Evolutionary conservation across 2,113 vertebrate species (phyloP), one percentile per base, ranked within the genome.

Genomic region (Pseudopipra pipra): DNA sequence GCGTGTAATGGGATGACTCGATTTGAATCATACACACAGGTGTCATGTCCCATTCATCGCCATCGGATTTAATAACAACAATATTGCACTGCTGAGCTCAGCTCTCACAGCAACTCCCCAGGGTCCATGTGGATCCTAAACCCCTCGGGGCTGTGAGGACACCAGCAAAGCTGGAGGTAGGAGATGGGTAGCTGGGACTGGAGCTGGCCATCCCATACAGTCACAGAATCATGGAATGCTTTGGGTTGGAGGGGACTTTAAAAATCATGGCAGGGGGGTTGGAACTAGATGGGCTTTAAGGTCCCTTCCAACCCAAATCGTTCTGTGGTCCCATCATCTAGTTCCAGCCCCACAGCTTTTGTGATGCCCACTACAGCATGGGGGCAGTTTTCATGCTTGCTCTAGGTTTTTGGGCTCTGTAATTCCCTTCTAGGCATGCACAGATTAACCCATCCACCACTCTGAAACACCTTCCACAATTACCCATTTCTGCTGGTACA

Each of bases 11-110:
- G 28, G 74, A 95, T 54, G 87, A 89, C 87, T 93, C 62, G 52
- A 67, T 72, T 17, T 95, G 52, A 96, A 87, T 63, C 77, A 61
- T 66, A 93, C 27, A 78, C 41, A 11, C 55, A 75, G 76, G 85
- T 95, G 85, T 96, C 94, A 85, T 6, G 62, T 89, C 94, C 84
- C 89, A 55, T 91, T 91, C 94, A 85, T 91, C 78, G 82, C 88
- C 83, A 75, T 19, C 6, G 8, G 85, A 66, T 88, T 87, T 96
- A 93, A 95, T 92, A 88, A 65, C 74, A 80, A 87, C 56, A 90
- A 46, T 14, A 20, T 8, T 2, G 44, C 89, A 11, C 28, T 0
- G 25, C 81, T 3, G n/a, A 89, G 91, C 87, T 85, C 3, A 2
- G 73, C 84, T 65, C 68, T 4, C 71, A 44, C 31, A 22, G 72